These are phyloP conservation scores for Erebia ligea DNA, from an alignment of 2,888 invertebrate genomes.

Conservation along the genomic window DNA sequence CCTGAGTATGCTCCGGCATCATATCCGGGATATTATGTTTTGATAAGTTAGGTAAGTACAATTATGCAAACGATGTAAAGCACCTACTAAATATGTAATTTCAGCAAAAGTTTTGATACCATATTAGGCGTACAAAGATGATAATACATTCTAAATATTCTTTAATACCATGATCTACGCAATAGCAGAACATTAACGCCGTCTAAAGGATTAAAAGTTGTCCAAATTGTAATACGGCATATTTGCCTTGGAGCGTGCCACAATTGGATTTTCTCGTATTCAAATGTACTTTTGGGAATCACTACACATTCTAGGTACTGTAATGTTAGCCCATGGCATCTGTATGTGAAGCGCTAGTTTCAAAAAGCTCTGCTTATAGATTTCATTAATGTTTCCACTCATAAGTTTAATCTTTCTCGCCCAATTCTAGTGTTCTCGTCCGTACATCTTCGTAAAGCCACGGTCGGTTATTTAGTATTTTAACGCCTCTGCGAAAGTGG, in stretches of 20 bases:
- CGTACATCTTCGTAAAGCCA: too few species aligned
- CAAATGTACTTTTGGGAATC: slow-evolving; percentile 18
- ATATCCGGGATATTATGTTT: too few species aligned
- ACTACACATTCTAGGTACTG: not conserved
- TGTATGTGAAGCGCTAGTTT: not conserved
- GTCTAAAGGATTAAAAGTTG: slow-evolving; percentile 32
- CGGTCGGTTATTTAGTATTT: too few species aligned
- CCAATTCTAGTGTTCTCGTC: too few species aligned
- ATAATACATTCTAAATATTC: slow-evolving; percentile 27
- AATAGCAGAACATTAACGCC: slow-evolving; percentile 28
- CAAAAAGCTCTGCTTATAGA: not conserved
- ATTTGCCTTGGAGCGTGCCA: slow-evolving; percentile 17
- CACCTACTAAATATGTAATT: not conserved
- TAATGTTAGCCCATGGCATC: not conserved
- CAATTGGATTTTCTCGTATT: slow-evolving; percentile 25
- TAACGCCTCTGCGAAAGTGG: too few species aligned
- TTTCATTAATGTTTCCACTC: not conserved
- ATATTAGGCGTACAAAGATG: slow-evolving; percentile 21
- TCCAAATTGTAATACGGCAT: slow-evolving; percentile 19
- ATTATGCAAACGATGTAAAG: not conserved
- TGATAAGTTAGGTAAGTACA: too few species aligned
- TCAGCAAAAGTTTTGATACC: not conserved
- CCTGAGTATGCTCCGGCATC: too few species aligned
- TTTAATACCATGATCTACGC: slow-evolving; percentile 29
- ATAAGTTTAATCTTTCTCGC: too few species aligned